Percentiles rank a stretch among this genome's conserved stretches.
phyloP scores from a whole-genome alignment of 2,797 vertebrate genomes.

The Catamblyrhynchus diadema region DNA sequence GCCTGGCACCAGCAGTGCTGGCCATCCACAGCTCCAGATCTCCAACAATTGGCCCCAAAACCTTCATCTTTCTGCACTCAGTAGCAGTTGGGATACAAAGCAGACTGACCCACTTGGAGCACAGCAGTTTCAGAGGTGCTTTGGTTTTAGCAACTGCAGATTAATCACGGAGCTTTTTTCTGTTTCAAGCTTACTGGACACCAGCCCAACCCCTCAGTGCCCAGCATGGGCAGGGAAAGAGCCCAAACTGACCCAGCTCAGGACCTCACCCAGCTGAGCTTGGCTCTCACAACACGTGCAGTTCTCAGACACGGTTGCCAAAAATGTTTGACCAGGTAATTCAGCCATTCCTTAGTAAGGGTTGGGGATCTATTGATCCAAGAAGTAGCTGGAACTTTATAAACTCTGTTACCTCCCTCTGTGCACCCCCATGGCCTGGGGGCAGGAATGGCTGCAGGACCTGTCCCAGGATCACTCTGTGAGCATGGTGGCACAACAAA shows the following conservation, averaged over 20 bases:
- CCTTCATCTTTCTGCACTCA: conserved; percentile 29
- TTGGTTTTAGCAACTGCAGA: conserved; percentile 68
- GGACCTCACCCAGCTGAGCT: conserved; percentile 73
- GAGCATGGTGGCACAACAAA: conserved; percentile 39
- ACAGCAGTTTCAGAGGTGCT: conserved; percentile 60
- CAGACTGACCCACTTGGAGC: conserved; percentile 56
- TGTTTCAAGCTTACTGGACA: conserved; percentile 50
- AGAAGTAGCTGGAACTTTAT: neutral
- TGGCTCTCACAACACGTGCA: conserved; percentile 80
- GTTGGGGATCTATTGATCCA: neutral
- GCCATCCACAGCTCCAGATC: neutral
- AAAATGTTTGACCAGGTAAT: conserved; percentile 78
- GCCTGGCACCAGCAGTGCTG: neutral
- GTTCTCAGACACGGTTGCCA: conserved; percentile 84
- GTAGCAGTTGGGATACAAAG: conserved; percentile 43
- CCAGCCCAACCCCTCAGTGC: neutral
- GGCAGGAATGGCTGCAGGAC: conserved; percentile 36
- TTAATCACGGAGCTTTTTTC: conserved; percentile 56
- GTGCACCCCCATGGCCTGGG: neutral
- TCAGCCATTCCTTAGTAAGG: conserved; percentile 49
- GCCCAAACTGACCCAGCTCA: conserved; percentile 67
- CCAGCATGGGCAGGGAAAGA: neutral
- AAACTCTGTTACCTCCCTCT: neutral
- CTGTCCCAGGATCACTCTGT: conserved; percentile 12
- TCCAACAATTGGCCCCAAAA: conserved; percentile 22